Percentiles rank a stretch among this genome's conserved stretches.
Evolutionary conservation across 2,888 invertebrate genomes (phyloP).

Genomic region (Chymomyza caudatula): DNA sequence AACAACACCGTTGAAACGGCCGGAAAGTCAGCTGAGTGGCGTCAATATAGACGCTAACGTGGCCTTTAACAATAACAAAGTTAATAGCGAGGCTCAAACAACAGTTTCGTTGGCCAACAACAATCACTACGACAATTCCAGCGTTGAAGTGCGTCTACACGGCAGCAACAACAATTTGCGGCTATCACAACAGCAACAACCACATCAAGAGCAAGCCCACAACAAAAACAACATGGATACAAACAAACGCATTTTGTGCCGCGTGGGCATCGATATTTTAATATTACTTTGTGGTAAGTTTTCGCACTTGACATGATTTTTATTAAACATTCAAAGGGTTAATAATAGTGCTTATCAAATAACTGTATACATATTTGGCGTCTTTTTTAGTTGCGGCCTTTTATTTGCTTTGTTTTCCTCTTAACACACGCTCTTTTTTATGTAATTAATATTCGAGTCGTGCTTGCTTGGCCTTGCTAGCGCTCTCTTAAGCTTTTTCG

Average conservation of each 20-base stretch:
- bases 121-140: slow-evolving; percentile 26
- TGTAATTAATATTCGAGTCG: not conserved
- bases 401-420: slow-evolving; percentile 1
- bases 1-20: slow-evolving; percentile 77
- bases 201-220: slow-evolving; percentile 35
- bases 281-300: slow-evolving; percentile 86
- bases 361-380: not conserved
- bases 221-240: slow-evolving; percentile 70
- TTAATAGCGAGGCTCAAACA: slow-evolving; percentile 13
- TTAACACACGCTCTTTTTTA: not conserved
- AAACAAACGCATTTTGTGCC: slow-evolving; percentile 80
- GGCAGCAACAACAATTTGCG: slow-evolving; percentile 32
- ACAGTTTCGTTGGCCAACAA: slow-evolving; percentile 31
- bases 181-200: slow-evolving; percentile 26
- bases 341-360: not conserved
- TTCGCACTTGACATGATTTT: slow-evolving; percentile 61
- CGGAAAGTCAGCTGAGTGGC: slow-evolving; percentile 55
- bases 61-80: slow-evolving; percentile 34
- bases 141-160: slow-evolving; percentile 47
- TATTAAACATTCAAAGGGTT: not conserved
- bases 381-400: not conserved
- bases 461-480: not conserved
- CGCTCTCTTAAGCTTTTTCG: not conserved
- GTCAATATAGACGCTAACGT: slow-evolving; percentile 43
- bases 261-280: slow-evolving; percentile 83